Conservation (phyloP, 2,797 vertebrate species). For the Pseudochromis fuscus region DNA sequence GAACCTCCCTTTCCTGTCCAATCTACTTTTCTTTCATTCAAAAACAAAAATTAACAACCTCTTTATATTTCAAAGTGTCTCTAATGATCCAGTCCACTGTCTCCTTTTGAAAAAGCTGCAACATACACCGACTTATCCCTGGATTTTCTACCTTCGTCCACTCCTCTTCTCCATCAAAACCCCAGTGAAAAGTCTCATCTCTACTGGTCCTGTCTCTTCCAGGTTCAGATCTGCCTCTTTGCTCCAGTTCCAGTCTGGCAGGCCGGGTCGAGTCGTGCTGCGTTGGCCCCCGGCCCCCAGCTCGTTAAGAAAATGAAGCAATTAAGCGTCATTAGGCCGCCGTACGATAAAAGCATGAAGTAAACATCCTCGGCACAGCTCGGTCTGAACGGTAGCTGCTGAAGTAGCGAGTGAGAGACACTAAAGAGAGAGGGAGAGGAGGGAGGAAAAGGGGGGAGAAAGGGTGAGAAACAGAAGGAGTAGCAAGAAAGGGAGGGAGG, state of each 20-base stretch:
- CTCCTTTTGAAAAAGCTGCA: not conserved
- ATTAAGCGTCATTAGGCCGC: conserved; percentile 82
- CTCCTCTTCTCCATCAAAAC: conserved; percentile 7
- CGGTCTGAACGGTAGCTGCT: conserved; percentile 27
- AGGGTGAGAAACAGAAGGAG: conserved; percentile 40
- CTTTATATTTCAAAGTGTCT: too few relatives aligned
- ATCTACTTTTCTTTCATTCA: not conserved
- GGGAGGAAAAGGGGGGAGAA: conserved; percentile 11
- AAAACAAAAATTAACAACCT: not conserved
- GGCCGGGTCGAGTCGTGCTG: not conserved
- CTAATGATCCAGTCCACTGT: too few relatives aligned
- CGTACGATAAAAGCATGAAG: conserved; percentile 73
- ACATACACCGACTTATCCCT: too few relatives aligned
- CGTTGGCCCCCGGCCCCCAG: conserved; percentile 10
- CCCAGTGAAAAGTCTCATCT: not conserved
- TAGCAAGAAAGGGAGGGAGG: conserved; percentile 48
- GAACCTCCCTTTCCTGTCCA: not conserved
- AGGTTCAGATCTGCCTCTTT: conserved; percentile 14
- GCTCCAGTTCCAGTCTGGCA: conserved; percentile 16
- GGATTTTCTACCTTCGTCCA: not conserved
- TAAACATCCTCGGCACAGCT: conserved; percentile 80
- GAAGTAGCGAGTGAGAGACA: conserved; percentile 42
- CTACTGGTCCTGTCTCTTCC: conserved; percentile 2
- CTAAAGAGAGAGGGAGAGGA: conserved; percentile 11
- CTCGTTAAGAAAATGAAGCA: conserved; percentile 73